Evolutionary conservation across 2,888 invertebrate species (phyloP), one percentile per base, ranked within the genome.

Genomic region (Chalcis sispes): DNA sequence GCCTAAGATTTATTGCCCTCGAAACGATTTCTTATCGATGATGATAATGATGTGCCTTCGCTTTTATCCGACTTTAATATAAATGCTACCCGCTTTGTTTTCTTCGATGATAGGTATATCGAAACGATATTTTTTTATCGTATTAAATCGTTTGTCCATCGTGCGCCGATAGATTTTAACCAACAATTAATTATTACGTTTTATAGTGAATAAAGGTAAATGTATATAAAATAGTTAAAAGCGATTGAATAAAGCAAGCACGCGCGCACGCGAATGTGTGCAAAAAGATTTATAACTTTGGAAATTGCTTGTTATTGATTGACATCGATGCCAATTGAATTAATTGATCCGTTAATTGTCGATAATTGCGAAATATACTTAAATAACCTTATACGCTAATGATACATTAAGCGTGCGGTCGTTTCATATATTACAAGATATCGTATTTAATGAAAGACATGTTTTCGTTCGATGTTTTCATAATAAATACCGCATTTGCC

Each of bases 11-110:
- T 70, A 75, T 75, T 36, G 23, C 64, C 58, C 36, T 70, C 50
- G 32, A 71, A 66, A 52, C 58, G 62, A 70, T 71, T 70, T 10
- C 71, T 75, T 75, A 71, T 59, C 64, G 62, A 20, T 36, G 42
- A 25, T 20, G 13, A 61, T 61, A n/a, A n/a, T n/a, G n/a, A n/a
- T n/a, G n/a, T n/a, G 54, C 40, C 66, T 66, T 25, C 40, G 36
- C 29, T 15, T 23, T 29, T 56, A 3, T 20, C 20, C 1, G 18
- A n/a, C n/a, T n/a, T n/a, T n/a, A n/a, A n/a, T n/a, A n/a, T n/a
- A n/a, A n/a, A n/a, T n/a, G n/a, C n/a, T n/a, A n/a, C n/a, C n/a
- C n/a, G n/a, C n/a, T n/a, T n/a, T n/a, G n/a, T n/a, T n/a, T n/a
- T n/a, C n/a, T n/a, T n/a, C n/a, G n/a, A n/a, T n/a, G n/a, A n/a